These are phyloP conservation scores for Xenops minutus DNA, from an alignment of 2,797 vertebrate species.

Conservation along the genomic window DNA sequence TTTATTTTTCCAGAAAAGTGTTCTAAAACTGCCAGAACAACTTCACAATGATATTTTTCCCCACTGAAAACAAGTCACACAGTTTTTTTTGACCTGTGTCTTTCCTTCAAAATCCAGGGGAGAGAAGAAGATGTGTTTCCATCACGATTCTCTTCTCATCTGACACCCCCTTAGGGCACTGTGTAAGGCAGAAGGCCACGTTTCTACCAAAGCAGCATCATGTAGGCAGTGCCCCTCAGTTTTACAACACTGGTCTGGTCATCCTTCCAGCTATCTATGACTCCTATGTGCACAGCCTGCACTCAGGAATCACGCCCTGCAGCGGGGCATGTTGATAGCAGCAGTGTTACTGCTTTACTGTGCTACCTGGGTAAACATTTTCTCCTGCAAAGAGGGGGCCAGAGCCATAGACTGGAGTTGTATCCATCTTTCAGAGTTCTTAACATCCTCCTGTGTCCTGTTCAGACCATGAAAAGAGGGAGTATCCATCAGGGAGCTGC, in stretches of 20 bases:
- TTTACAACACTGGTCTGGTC: neutral
- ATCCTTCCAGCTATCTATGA: neutral
- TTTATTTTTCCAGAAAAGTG: neutral
- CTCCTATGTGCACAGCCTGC: accelerated
- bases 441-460: neutral
- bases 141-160: accelerated
- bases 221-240: neutral
- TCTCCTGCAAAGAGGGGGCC: neutral
- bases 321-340: neutral
- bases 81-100: neutral
- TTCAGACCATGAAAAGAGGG: neutral
- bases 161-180: accelerated
- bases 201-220: neutral
- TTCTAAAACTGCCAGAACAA: neutral
- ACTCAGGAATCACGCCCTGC: neutral
- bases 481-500: neutral
- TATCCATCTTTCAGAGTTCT: neutral
- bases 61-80: neutral
- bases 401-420: neutral
- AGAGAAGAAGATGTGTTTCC: neutral
- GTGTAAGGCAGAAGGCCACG: neutral
- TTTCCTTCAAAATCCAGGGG: neutral
- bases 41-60: neutral
- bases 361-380: neutral
- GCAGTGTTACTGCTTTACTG: neutral